Evolutionary conservation across 2,113 vertebrate species (phyloP).

Genomic region (Toxotes jaculatrix): DNA sequence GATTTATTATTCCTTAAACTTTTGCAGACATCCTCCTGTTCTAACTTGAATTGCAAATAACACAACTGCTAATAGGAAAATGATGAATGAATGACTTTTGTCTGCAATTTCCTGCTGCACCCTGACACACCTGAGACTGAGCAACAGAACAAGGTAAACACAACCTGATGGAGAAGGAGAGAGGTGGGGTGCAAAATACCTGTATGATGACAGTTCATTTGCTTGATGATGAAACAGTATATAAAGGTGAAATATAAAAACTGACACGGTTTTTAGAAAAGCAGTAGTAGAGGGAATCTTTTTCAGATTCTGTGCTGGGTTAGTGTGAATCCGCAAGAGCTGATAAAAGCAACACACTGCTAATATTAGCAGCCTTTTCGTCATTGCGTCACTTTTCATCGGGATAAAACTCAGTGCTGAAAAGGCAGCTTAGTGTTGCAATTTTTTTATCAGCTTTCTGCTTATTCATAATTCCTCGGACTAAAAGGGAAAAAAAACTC

Average conservation of each 20-base stretch:
- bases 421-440: slow-evolving; percentile 34
- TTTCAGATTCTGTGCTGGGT: neutral
- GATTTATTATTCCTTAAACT: neutral
- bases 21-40: neutral
- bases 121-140: slow-evolving; percentile 66
- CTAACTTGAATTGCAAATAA: neutral
- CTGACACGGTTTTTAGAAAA: no score
- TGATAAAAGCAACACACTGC: slow-evolving; percentile 44
- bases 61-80: neutral
- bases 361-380: slow-evolving; percentile 50
- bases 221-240: slow-evolving; percentile 1
- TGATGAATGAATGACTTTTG: slow-evolving; percentile 6
- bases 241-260: neutral
- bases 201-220: slow-evolving; percentile 15
- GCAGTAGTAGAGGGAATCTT: neutral
- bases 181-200: slow-evolving; percentile 40
- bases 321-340: slow-evolving; percentile 25
- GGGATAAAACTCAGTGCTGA: slow-evolving; percentile 30
- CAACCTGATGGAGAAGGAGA: neutral
- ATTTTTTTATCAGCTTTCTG: slow-evolving; percentile 23
- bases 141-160: slow-evolving; percentile 59
- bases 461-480: slow-evolving; percentile 23
- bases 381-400: slow-evolving; percentile 43
- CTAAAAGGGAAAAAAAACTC: neutral
- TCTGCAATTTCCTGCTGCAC: slow-evolving; percentile 47